A percentile compares a stretch with the other conserved stretches of the same genome.
phyloP scores from a whole-genome alignment of 1,140 invertebrate genomes.

The Drosophila mojavensis region DNA sequence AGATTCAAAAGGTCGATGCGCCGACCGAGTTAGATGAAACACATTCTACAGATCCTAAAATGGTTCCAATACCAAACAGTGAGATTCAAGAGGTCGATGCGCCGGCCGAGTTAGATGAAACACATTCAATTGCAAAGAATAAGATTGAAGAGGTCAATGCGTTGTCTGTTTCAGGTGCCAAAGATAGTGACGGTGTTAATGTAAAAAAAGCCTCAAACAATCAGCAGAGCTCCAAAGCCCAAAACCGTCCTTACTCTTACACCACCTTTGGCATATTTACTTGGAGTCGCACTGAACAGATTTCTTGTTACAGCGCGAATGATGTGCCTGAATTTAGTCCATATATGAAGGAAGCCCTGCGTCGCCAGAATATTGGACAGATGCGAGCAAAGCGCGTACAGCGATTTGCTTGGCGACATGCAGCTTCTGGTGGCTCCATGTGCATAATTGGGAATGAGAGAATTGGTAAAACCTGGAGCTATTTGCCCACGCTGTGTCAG shows the following conservation, averaged over 20 bases:
- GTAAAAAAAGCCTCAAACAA: too few relatives aligned
- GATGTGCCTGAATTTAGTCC: not conserved
- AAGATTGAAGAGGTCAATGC: too few relatives aligned
- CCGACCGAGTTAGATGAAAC: too few relatives aligned
- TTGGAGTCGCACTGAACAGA: not conserved
- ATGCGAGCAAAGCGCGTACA: constrained; percentile 38
- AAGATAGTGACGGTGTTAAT: too few relatives aligned
- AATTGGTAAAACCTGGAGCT: constrained; percentile 69
- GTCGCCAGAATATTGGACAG: not conserved
- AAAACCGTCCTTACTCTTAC: not conserved
- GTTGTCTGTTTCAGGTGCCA: too few relatives aligned
- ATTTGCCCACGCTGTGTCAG: constrained; percentile 59
- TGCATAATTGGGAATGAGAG: constrained; percentile 50
- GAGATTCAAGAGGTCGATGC: too few relatives aligned
- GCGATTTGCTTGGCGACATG: constrained; percentile 63
- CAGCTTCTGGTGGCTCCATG: constrained; percentile 39
- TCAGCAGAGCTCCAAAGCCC: too few relatives aligned
- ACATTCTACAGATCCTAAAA: too few relatives aligned
- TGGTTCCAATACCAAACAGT: too few relatives aligned
- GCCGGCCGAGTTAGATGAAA: too few relatives aligned
- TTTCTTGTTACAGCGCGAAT: not conserved
- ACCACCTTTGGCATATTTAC: constrained; percentile 16
- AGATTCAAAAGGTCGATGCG: too few relatives aligned
- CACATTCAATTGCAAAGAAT: too few relatives aligned
- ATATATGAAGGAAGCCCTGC: not conserved